Conservation (phyloP, 1,140 invertebrate species). For the Diachasma alloeum region DNA sequence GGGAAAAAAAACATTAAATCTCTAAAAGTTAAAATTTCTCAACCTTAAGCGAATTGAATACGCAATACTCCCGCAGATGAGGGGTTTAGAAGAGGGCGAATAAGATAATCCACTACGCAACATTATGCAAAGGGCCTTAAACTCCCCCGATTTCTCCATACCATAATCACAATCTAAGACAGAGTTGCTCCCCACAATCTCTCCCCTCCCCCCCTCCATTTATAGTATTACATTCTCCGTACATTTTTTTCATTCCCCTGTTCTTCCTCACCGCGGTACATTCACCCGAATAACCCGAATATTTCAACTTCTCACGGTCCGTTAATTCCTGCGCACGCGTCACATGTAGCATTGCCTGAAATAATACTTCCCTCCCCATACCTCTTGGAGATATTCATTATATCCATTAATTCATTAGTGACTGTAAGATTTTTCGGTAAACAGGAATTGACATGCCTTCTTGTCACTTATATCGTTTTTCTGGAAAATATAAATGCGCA, state of each 20-base stretch:
- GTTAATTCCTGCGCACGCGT: not conserved
- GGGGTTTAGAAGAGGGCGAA: not conserved
- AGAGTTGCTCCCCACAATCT: too few species aligned
- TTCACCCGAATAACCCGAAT: constrained; percentile 19
- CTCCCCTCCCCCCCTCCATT: not conserved
- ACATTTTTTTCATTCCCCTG: not conserved
- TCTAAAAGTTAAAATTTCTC: not conserved
- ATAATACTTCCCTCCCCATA: not conserved
- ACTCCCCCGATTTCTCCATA: not conserved
- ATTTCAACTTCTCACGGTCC: not conserved
- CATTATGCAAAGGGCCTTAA: not conserved
- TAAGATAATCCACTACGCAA: not conserved
- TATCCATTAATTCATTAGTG: not conserved
- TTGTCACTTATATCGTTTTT: not conserved
- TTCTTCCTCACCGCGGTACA: constrained; percentile 10
- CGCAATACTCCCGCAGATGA: not conserved
- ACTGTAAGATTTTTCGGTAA: not conserved
- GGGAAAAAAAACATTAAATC: not conserved
- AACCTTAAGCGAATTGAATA: not conserved
- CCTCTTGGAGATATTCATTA: not conserved
- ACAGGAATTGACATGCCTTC: not conserved
- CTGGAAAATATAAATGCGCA: not conserved
- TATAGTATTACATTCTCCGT: not conserved
- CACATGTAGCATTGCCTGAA: not conserved
- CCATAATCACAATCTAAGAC: not conserved